Evolutionary conservation across 2,113 vertebrate genomes (phyloP).

Genomic region (Coptodon bakossiorum): DNA sequence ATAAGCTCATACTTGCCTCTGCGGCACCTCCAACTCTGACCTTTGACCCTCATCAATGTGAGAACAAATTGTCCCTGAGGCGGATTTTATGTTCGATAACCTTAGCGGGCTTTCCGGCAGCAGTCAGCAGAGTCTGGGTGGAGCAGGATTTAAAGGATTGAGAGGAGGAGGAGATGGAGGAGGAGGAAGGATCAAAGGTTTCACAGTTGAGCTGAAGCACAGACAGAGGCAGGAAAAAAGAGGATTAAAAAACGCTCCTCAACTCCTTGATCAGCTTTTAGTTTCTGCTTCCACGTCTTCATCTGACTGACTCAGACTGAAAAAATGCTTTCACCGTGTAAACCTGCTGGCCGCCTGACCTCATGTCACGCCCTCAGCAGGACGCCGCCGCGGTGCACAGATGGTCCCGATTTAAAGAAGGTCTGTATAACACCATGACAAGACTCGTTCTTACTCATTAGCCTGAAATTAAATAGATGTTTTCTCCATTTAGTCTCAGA

Average conservation of each 20-base stretch:
- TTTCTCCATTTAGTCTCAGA: not conserved
- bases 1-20: not conserved
- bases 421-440: not conserved
- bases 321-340: not conserved
- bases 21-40: not conserved
- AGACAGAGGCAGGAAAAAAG: not conserved
- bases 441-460: not conserved
- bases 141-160: not conserved
- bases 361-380: not conserved
- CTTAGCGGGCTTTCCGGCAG: not conserved
- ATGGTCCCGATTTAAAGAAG: not conserved
- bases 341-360: not conserved
- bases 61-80: not conserved
- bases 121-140: not conserved
- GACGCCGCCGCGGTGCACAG: fast-evolving
- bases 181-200: not conserved
- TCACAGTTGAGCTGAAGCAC: not conserved
- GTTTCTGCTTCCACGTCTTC: not conserved
- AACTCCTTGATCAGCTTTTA: not conserved
- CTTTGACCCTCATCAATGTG: not conserved
- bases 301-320: not conserved
- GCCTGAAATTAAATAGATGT: not conserved
- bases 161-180: not conserved
- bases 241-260: not conserved
- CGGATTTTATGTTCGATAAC: not conserved